Evolutionary conservation across 1,140 invertebrate species (phyloP), one percentile per base, ranked within the genome.

Genomic region (Chlorops oryzae): DNA sequence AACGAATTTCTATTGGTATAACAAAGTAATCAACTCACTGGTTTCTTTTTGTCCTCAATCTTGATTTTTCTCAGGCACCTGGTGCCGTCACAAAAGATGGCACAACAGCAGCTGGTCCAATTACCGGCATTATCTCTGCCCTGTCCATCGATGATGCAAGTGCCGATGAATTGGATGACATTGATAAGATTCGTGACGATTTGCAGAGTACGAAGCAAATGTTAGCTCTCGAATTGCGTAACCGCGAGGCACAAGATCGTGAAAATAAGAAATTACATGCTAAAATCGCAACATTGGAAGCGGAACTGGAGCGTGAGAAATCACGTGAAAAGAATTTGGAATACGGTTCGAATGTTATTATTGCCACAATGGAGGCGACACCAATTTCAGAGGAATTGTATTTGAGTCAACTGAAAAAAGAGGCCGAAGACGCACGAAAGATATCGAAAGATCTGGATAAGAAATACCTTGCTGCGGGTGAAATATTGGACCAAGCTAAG

Each of bases 181-280:
- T 92, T 57, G 89, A 92, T 61, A 88, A 87, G 65, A 83, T 91
- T n/a, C 78, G 90, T 51, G 90, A 93, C 59, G 90, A 92, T 70
- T 77, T 93, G 28, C 90, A 92, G 66, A 91, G 88, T 48, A 91
- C 88, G 2, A 93, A 93, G 73, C 89, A 92, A 73, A 85, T 92
- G 78, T 73, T 93, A 51, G 88, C 89, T 2, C 75, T 90, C 37
- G 90, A 93, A 74, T 73, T 92, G 52, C 78, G 88, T 63, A 90
- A 90, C 61, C 91, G 90, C 65, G 87, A 90, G 67, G 85, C 87
- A 1, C 78, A 90, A 55, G 86, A 88, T 53, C 81, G 89, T 58
- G 89, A 91, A 67, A 93, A 91, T 62, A 89, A 91, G 65, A 81
- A 87, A 56, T 75, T 93, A 24, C 67, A 84, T 67, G 81, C 85